Percentiles rank a stretch among this genome's conserved stretches.
Conservation (phyloP, 1,140 invertebrate genomes). For the Anoplophora glabripennis region DNA sequence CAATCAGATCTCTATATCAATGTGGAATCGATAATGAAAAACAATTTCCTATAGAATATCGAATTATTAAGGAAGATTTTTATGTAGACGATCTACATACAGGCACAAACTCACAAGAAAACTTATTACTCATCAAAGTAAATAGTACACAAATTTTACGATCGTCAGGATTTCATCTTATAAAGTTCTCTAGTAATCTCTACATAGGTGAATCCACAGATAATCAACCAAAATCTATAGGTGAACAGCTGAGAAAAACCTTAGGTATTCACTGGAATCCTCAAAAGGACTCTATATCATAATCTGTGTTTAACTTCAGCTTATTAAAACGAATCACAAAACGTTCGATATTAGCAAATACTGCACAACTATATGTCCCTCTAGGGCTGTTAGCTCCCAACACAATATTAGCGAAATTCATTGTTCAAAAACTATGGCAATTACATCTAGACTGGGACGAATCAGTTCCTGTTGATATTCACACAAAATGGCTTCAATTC, state of each 20-base stretch:
- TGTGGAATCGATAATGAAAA: conserved; percentile 30
- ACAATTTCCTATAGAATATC: conserved; percentile 30
- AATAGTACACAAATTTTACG: conserved; percentile 26
- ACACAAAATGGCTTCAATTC: background rate
- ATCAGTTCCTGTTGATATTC: too few relatives aligned
- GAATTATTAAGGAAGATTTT: conserved; percentile 48
- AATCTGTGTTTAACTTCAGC: too few relatives aligned
- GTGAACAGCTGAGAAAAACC: background rate
- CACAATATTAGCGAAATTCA: too few relatives aligned
- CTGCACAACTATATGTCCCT: too few relatives aligned
- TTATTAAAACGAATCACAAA: too few relatives aligned
- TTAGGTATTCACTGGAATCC: conserved; percentile 28
- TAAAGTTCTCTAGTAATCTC: background rate
- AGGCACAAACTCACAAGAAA: conserved; percentile 33
- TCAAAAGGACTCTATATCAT: too few relatives aligned
- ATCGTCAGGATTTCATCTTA: conserved; percentile 25
- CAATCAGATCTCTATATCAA: conserved; percentile 40
- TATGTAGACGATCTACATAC: conserved; percentile 24
- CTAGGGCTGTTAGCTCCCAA: too few relatives aligned
- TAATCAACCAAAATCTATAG: too few relatives aligned
- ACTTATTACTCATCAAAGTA: conserved; percentile 17
- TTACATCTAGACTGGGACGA: too few relatives aligned
- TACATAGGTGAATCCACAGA: too few relatives aligned
- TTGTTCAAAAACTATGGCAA: too few relatives aligned
- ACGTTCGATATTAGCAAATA: too few relatives aligned